Evolutionary conservation across 2,888 invertebrate species (phyloP), one percentile per base, ranked within the genome.

Genomic region (Automeris io): DNA sequence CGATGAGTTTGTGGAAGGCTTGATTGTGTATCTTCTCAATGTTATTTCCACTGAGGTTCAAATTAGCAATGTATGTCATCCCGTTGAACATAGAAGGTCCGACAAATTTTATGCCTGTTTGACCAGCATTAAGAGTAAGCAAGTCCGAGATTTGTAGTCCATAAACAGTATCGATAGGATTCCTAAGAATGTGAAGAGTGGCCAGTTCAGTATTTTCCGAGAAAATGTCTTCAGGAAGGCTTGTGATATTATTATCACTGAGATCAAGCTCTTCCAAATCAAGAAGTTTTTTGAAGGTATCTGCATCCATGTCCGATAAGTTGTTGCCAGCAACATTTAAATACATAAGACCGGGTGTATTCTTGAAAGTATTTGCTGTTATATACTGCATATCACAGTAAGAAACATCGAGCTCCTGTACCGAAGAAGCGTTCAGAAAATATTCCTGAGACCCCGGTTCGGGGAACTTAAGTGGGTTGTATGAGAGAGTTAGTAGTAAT

Each of bases 181-280:
- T 93, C 52, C 91, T 90, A 61, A 91, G 90, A 50, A 93, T 80
- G 54, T 91, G 89, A 11, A 95, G 88, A 3, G 90, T 91, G 35
- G 91, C 90, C 35, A 95, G 74, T 45, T 90, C 89, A 19, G 76
- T 80, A 42, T 92, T 93, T 42, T 89, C 88, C 5, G 89, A 88
- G 67, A 94, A 93, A 23, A 92, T 77, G 7, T 89, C 89, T 5
- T 82, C 70, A 0, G 92, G 91, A 34, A 95, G 72, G 2, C 87
- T 86, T 46, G 81, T 87, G 19, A 95, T 86, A 4, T 88, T 80
- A 61, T 95, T 95, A 49, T 91, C 88, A 11, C 93, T 91, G 5
- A 95, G 75, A 58, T 93, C 92, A 18, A 95, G 70, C 57, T 93
- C 93, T 62, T 92, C 91, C 38, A 95, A 86, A 33, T 90, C 88